Base-by-base conservation (phyloP, 1,140 invertebrate species). In the Halyomorpha halys region DNA sequence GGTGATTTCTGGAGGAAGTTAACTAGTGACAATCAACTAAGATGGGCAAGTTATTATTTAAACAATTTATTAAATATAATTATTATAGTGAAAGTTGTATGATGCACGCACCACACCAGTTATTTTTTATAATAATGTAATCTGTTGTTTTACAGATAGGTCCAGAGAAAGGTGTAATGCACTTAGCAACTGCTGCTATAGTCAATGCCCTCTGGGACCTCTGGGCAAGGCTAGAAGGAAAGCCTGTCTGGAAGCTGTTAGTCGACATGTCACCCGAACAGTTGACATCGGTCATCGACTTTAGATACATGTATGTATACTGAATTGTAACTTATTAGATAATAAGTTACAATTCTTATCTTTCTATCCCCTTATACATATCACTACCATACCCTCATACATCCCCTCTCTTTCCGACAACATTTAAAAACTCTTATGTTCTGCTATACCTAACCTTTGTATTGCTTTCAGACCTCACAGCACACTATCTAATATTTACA, bases 181-280 rank as follows among this genome's bases (percentile, higher is more conserved):
- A 95, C 78, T 76, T 95, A 62, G 92, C 91, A 0, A 83, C 83
- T n/a, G 90, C 88, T 3, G 92, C 90, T 9, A 83, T 96, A 54
- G 73, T 93, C 1, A 96, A 95, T 76, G 87, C 90, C 9, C 72
- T 95, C 2, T 96, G 92, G 92, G 93, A 96, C 75, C 75, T 95
- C 25, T 94, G 91, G 91, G 90, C 85, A 2, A 82, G 86, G 71
- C 77, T 89, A 1, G 85, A 91, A 72, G 79, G 81, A 3, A 94
- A 94, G 77, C 91, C 93, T 1, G 70, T 96, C 0, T 95, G 91
- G 91, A 86, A 86, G 72, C 76, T 95, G 0, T 75, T 95, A 0
- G 79, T 79, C 1, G 91, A 95, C 71, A 80, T 95, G 78, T 80
- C 83, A 65, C 90, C 92, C 0, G 87, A 94, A 73, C 71, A 84